Evolutionary conservation across 2,797 vertebrate species (phyloP).

Genomic region (Meriones psammophilus): DNA sequence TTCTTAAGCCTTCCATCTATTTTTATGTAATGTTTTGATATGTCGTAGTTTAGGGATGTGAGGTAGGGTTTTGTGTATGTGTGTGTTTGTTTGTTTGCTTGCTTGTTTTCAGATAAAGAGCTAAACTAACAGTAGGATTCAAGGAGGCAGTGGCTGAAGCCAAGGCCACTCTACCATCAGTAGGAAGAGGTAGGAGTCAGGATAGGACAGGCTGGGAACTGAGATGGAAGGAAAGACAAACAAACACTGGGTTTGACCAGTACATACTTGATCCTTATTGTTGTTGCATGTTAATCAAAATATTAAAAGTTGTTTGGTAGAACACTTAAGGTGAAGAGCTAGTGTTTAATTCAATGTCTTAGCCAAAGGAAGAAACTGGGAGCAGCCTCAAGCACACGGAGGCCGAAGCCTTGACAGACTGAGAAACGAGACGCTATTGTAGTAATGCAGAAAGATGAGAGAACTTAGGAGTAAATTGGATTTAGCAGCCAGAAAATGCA

Average conservation of each 20-base stretch:
- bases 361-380: not conserved
- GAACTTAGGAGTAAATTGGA: not conserved
- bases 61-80: not conserved
- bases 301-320: not conserved
- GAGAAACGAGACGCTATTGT: not conserved
- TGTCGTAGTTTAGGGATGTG: not conserved
- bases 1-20: not conserved
- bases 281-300: not conserved
- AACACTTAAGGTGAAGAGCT: not conserved
- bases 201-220: not conserved
- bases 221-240: not conserved
- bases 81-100: not conserved
- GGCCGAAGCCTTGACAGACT: not conserved
- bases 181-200: not conserved
- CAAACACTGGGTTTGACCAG: not conserved
- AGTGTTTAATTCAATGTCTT: not conserved
- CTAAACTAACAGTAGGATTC: not conserved
- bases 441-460: not conserved
- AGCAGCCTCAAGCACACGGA: not conserved
- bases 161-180: not conserved
- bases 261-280: too few relatives aligned
- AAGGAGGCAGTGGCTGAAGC: not conserved
- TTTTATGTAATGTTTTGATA: slow-evolving; percentile 2
- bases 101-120: not conserved
- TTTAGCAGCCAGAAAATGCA: not conserved